A percentile compares a stretch with the other conserved stretches of the same genome.
Evolutionary conservation across 2,797 vertebrate species (phyloP).

Genomic region (Steatocranus sp.): DNA sequence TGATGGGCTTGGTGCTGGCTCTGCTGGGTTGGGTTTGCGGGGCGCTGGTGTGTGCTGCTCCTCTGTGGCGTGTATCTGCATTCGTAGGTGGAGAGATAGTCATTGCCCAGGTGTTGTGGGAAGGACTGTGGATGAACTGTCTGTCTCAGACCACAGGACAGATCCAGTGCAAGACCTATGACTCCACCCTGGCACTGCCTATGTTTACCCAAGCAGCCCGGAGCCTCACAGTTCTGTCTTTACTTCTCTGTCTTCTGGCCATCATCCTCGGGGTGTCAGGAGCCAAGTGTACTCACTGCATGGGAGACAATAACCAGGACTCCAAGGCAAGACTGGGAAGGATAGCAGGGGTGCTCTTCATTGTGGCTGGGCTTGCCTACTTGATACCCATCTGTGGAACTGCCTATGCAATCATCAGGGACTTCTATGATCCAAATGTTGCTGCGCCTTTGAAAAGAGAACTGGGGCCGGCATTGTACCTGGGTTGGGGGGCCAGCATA

Average conservation of each 20-base stretch:
- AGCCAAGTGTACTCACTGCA: conserved; percentile 75
- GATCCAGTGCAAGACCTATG: conserved; percentile 91
- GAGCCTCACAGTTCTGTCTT: conserved; percentile 63
- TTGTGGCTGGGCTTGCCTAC: conserved; percentile 61
- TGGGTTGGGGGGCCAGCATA: conserved; percentile 69
- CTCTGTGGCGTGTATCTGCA: conserved; percentile 73
- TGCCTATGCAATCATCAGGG: conserved; percentile 58
- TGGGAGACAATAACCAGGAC: conserved; percentile 48
- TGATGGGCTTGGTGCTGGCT: conserved; percentile 85
- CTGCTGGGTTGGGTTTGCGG: conserved; percentile 84
- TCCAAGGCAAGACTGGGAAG: conserved; percentile 61
- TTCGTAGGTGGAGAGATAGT: conserved; percentile 73
- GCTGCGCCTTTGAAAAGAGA: conserved; percentile 72
- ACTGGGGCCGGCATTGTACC: conserved; percentile 72
- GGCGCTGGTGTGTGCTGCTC: conserved; percentile 67
- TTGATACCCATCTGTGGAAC: conserved; percentile 70
- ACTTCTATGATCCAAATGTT: conserved; percentile 71
- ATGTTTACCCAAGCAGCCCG: conserved; percentile 61
- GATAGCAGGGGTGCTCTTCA: conserved; percentile 54
- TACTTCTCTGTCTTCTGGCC: conserved; percentile 70
- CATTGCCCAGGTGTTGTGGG: conserved; percentile 87
- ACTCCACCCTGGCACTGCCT: conserved; percentile 84
- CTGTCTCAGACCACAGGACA: conserved; percentile 86
- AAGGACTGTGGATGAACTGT: conserved; percentile 96
- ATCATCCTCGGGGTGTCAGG: conserved; percentile 63